These are phyloP conservation scores for Sphaerophoria rueppellii DNA, from an alignment of 2,888 invertebrate species.

Conservation along the genomic window DNA sequence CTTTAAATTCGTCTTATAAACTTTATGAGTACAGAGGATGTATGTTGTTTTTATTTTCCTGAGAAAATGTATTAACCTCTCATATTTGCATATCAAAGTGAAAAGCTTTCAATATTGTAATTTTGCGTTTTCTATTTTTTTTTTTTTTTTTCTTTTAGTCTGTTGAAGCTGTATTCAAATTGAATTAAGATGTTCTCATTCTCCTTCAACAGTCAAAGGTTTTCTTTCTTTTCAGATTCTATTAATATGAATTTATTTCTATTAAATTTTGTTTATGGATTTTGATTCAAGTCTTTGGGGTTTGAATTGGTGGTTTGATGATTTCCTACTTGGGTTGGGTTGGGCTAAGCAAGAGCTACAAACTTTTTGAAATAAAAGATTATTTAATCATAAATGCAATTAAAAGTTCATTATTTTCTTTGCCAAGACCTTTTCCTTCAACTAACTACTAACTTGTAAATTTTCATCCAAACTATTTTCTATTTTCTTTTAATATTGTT, in stretches of 20 bases:
- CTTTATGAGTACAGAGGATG: not conserved
- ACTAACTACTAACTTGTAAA: too few relatives aligned
- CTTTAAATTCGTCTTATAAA: conserved; percentile 27
- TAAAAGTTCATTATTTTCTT: too few relatives aligned
- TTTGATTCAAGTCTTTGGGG: too few relatives aligned
- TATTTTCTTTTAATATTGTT: too few relatives aligned
- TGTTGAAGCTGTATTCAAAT: not conserved
- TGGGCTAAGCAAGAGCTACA: too few relatives aligned
- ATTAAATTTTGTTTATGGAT: not conserved
- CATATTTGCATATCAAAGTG: conserved; percentile 30
- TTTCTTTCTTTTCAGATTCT: not conserved
- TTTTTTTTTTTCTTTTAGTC: not conserved
- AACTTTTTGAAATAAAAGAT: too few relatives aligned
- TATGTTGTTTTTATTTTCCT: not conserved
- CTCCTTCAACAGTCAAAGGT: not conserved
- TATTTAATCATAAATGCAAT: too few relatives aligned
- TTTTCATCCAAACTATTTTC: too few relatives aligned
- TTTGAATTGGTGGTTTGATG: too few relatives aligned
- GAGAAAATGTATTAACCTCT: not conserved
- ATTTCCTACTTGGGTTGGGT: too few relatives aligned
- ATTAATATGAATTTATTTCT: not conserved
- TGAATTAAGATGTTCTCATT: not conserved
- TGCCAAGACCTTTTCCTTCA: too few relatives aligned
- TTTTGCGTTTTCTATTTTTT: not conserved
- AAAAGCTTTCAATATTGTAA: conserved; percentile 38